These are phyloP conservation scores for Ladona fulva DNA, from an alignment of 1,140 invertebrate genomes.

Conservation along the genomic window DNA sequence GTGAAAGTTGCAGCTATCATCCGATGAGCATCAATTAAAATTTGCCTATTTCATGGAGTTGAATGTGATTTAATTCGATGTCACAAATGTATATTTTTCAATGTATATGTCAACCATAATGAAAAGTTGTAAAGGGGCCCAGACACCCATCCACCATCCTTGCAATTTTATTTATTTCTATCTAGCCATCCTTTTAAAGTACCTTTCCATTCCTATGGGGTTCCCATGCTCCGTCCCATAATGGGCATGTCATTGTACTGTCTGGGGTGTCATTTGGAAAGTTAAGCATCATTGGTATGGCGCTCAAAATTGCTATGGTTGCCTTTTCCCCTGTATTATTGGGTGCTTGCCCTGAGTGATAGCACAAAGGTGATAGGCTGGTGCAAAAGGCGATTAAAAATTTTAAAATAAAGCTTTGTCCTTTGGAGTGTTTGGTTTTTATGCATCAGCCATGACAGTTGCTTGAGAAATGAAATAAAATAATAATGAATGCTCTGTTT, in stretches of 20 bases:
- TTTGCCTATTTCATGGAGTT: too few relatives aligned
- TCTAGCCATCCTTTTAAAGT: too few relatives aligned
- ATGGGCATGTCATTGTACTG: not conserved
- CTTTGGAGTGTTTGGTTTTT: not conserved
- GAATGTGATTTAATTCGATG: too few relatives aligned
- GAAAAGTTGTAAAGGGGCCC: too few relatives aligned
- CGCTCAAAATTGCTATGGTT: not conserved
- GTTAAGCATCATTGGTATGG: not conserved
- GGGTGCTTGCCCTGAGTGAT: slow-evolving; percentile 1
- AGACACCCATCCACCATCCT: too few relatives aligned
- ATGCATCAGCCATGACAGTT: slow-evolving; percentile 8
- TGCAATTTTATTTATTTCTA: too few relatives aligned
- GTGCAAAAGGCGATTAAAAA: not conserved
- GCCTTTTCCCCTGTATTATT: slow-evolving; percentile 2
- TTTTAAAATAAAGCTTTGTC: not conserved
- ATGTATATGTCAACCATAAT: too few relatives aligned
- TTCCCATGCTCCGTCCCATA: not conserved
- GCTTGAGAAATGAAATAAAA: slow-evolving; percentile 10
- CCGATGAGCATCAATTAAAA: too few relatives aligned
- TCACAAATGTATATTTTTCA: too few relatives aligned
- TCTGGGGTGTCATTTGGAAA: too few relatives aligned
- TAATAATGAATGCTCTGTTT: slow-evolving; percentile 10
- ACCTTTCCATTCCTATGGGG: too few relatives aligned
- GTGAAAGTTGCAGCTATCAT: too few relatives aligned
- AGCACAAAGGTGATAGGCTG: slow-evolving; percentile 7